A percentile compares a stretch with the other conserved stretches of the same genome.
Evolutionary conservation across 1,140 invertebrate species (phyloP).

Genomic region (Zaprionus kolodkinae): DNA sequence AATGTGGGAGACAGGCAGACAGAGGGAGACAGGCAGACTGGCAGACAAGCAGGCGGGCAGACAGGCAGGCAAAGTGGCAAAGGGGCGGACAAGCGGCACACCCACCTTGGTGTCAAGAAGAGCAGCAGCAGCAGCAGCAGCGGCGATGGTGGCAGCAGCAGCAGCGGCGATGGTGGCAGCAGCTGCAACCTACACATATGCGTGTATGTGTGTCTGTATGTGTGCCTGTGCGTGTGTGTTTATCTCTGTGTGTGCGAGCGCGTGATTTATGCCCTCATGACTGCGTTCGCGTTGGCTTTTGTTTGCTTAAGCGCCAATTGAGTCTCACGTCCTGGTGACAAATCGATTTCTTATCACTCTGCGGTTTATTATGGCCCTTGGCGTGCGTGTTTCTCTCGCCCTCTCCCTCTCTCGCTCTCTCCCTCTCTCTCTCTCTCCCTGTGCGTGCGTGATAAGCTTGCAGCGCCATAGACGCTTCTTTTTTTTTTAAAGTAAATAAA

Average conservation of each 20-base stretch:
- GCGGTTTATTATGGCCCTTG: constrained; percentile 64
- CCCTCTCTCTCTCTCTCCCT: not conserved
- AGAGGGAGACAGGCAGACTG: not conserved
- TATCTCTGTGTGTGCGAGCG: constrained; percentile 36
- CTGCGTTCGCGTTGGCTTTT: constrained; percentile 59
- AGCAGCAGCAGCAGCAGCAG: constrained; percentile 4
- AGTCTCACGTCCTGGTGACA: constrained; percentile 75
- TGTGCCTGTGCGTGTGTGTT: not conserved
- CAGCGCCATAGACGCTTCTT: constrained; percentile 7
- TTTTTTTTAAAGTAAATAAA: constrained; percentile 68
- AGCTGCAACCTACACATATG: constrained; percentile 11
- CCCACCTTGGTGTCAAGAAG: constrained; percentile 25
- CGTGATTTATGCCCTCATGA: constrained; percentile 72
- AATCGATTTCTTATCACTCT: constrained; percentile 80
- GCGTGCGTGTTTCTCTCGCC: constrained; percentile 25
- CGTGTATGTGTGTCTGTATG: not conserved
- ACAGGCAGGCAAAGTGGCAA: constrained; percentile 5
- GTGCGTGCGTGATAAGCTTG: constrained; percentile 57
- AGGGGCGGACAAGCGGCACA: constrained; percentile 10
- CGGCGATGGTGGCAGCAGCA: not conserved
- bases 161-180: not conserved
- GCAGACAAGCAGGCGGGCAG: constrained; percentile 11
- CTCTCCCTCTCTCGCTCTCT: not conserved
- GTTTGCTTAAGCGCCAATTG: constrained; percentile 78
- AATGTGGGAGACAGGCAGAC: constrained; percentile 12